Conservation (phyloP, 2,888 invertebrate genomes). For the Xylocampa areola region DNA sequence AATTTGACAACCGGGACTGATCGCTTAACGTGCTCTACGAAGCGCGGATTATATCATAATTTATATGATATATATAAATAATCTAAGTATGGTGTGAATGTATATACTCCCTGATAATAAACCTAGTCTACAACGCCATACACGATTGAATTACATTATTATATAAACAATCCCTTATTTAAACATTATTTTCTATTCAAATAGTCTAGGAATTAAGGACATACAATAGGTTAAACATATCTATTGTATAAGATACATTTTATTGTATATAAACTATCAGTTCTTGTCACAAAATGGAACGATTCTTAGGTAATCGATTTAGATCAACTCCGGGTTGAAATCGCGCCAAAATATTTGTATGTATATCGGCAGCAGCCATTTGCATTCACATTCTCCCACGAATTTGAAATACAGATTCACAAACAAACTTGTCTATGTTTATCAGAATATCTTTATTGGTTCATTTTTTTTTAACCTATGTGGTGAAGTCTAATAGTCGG, state of each 20-base stretch:
- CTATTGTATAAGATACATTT: too few species aligned
- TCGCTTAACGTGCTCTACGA: too few species aligned
- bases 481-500: too few species aligned
- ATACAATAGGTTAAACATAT: conserved; percentile 1
- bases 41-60: too few species aligned
- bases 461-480: too few species aligned
- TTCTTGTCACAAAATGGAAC: too few species aligned
- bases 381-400: conserved; percentile 14
- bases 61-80: too few species aligned
- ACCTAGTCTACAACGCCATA: neutral
- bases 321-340: conserved; percentile 44
- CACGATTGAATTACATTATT: neutral
- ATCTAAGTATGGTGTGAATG: neutral
- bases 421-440: conserved; percentile 1
- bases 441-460: too few species aligned
- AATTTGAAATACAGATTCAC: conserved; percentile 3
- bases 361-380: neutral
- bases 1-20: too few species aligned
- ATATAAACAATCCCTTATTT: conserved; percentile 7
- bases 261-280: too few species aligned
- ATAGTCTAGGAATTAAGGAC: neutral
- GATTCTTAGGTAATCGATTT: neutral
- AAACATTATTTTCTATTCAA: conserved; percentile 1
- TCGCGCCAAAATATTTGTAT: conserved; percentile 23
- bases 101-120: neutral